Evolutionary conservation across 2,113 vertebrate genomes (phyloP).

Genomic region (Alosa alosa): DNA sequence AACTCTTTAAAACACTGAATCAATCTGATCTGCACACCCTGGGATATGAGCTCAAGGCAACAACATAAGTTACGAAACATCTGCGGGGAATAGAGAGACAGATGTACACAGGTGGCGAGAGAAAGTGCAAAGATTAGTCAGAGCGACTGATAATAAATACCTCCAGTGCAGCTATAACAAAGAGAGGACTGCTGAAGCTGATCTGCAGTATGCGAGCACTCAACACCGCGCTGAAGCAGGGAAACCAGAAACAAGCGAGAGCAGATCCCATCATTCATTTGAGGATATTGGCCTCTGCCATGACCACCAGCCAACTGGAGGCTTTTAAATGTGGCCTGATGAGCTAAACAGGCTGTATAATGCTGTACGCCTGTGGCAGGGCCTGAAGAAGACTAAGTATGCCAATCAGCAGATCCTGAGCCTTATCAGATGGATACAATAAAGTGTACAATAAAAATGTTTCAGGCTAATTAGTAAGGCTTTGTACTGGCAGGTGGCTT

Average conservation of each 20-base stretch:
- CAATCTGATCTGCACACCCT: not conserved
- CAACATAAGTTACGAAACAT: not conserved
- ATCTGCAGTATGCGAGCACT: not conserved
- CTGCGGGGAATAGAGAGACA: not conserved
- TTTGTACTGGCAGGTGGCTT: not conserved
- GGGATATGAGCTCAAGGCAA: not conserved
- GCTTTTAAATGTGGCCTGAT: constrained; percentile 2
- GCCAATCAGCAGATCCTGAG: not conserved
- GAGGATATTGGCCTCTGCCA: constrained; percentile 2
- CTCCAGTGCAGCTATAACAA: not conserved
- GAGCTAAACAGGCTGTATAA: not conserved
- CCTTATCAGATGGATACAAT: not conserved
- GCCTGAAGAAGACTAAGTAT: not conserved
- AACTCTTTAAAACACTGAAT: not conserved
- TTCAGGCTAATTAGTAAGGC: not conserved
- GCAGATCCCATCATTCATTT: not conserved
- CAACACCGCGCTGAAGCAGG: not conserved
- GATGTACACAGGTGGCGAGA: not conserved
- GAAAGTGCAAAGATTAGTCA: not conserved
- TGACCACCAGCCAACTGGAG: constrained; percentile 2
- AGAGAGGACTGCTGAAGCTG: not conserved
- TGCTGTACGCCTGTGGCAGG: not conserved
- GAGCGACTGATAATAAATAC: not conserved
- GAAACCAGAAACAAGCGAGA: constrained; percentile 8
- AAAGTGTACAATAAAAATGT: not conserved